Base-by-base conservation (phyloP, 1,140 invertebrate species). In the Agrypnia vestita region DNA sequence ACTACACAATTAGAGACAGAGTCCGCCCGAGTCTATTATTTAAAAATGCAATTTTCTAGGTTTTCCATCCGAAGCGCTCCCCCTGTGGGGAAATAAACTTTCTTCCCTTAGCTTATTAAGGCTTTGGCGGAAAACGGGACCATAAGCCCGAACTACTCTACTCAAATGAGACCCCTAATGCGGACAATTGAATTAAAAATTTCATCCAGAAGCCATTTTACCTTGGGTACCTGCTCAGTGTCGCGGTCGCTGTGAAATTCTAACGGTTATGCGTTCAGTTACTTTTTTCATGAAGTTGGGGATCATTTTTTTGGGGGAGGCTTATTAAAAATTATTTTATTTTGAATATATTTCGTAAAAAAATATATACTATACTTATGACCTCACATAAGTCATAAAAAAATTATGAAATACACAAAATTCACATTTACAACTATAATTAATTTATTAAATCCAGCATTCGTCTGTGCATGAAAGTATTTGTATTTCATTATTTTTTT, bases 151-250 rank as follows among this genome's bases (percentile, higher is more conserved):
- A 51, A 64, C 81, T 80, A 82, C 81, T 78, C 75, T 76, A 78
- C 78, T 82, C 69, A 78, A 82, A 82, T 80, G 81, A 82, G 78
- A 79, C 81, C 78, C 76, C 81, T 82, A 82, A 82, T 79, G 61
- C 76, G 59, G 74, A 78, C 78, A 82, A 82, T 82, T 82, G 81
- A 82, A 82, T 82, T 82, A 82, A 82, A 82, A 82, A 79, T 80
- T 80, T 76, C 77, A 79, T 79, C 73, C 75, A 46, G 74, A 62
- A 64, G 53, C 61, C 73, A 74, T 76, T 69, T 81, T 76, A 79
- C 67, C 47, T 59, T 25, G 8, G 17, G 61, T 80, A 82, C 81
- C 81, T 82, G 81, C 59, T 55, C 61, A 71, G 43, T 76, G 76
- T 82, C 64, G 35, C 71, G 21, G 9, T 56, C n/a, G 55, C 61